Evolutionary conservation across 37 sponge, comb jelly and placozoan species (phyloP).

Genomic region (Geodia barretti): DNA sequence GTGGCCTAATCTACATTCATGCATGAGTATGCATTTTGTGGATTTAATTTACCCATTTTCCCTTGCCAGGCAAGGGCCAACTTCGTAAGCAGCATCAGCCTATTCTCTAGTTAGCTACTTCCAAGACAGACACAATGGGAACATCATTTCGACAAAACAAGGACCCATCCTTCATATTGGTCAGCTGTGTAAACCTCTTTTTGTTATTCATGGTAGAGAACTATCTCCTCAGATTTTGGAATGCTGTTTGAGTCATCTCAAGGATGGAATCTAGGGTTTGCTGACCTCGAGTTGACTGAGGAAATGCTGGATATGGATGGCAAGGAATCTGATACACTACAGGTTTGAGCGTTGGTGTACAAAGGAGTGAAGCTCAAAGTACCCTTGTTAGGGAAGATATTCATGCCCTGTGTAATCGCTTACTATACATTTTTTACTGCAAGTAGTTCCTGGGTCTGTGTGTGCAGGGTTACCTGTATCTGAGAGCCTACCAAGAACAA

Average conservation of each 20-base stretch:
- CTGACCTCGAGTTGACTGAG: constrained; percentile 93
- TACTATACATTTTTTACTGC: constrained; percentile 13
- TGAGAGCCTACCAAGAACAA: constrained; percentile 88
- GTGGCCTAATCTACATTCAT: background rate
- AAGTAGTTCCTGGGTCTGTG: constrained; percentile 90
- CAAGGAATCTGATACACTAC: constrained; percentile 78
- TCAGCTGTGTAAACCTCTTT: constrained; percentile 19
- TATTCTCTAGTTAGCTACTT: constrained; percentile 91
- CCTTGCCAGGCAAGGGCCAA: constrained; percentile 78
- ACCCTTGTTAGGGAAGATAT: background rate
- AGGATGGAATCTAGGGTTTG: constrained; percentile 98
- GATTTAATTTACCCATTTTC: background rate
- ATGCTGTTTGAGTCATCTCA: constrained; percentile 99
- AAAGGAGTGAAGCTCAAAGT: background rate
- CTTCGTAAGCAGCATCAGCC: constrained; percentile 94
- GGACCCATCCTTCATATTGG: constrained; percentile 99
- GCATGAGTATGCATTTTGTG: background rate
- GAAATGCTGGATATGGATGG: constrained; percentile 99
- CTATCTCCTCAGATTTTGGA: constrained; percentile 87
- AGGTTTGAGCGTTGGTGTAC: no score
- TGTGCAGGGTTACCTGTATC: constrained; percentile 88
- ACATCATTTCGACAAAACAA: constrained; percentile 87
- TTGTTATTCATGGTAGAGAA: no score
- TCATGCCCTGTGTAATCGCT: background rate
- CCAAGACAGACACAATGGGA: constrained; percentile 98